These are phyloP conservation scores for Laterallus jamaicensis DNA, from an alignment of 2,113 vertebrate genomes.

Conservation along the genomic window DNA sequence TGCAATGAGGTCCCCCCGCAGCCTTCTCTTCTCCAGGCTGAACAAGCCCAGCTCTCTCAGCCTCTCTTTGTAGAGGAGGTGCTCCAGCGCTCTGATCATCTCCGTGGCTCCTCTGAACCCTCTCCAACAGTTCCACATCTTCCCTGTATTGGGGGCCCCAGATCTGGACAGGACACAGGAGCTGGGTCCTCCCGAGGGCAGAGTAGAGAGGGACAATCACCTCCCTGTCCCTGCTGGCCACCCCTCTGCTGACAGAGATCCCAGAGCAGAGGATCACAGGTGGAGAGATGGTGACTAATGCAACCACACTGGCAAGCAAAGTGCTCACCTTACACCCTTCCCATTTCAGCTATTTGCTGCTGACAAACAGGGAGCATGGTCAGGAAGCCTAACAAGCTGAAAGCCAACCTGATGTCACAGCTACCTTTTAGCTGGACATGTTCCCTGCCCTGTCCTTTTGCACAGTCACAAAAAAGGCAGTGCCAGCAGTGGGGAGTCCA, in stretches of 20 bases:
- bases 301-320: fast-evolving
- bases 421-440: neutral
- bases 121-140: too few species aligned
- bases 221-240: too few species aligned
- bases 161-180: too few species aligned
- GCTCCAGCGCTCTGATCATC: too few species aligned
- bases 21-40: too few species aligned
- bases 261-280: neutral
- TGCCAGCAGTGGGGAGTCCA: neutral
- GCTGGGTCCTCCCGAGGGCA: too few species aligned
- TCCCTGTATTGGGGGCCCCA: too few species aligned
- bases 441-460: neutral
- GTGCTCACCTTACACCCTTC: neutral
- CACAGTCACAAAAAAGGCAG: neutral
- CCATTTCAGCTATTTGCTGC: neutral
- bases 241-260: neutral
- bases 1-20: too few species aligned
- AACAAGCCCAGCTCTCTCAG: too few species aligned
- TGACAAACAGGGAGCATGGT: neutral
- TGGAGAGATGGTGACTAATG: neutral
- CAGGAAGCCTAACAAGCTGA: neutral
- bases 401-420: neutral
- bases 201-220: too few species aligned
- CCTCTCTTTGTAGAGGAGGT: too few species aligned
- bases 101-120: too few species aligned